phyloP scores from a whole-genome alignment of 2,888 invertebrate genomes.

The Unio pictorum region DNA sequence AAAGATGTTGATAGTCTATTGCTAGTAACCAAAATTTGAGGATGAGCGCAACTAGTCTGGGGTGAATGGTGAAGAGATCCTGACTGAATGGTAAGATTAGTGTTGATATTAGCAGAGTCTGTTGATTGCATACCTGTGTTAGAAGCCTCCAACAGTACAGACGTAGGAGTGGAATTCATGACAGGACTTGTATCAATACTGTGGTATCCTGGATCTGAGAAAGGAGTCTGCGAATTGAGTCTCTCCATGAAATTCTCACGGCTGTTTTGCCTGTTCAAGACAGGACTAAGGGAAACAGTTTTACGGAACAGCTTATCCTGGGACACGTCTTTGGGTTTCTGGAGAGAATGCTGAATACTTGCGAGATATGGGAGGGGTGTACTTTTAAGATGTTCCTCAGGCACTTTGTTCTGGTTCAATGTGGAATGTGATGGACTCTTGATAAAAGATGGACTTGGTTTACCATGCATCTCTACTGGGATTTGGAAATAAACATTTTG shows the following conservation, averaged over 20 bases:
- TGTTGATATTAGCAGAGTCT: too few relatives aligned
- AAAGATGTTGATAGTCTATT: slow-evolving; percentile 4
- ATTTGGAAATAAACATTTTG: too few relatives aligned
- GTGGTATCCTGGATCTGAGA: slow-evolving; percentile 54
- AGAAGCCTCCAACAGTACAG: slow-evolving; percentile 9
- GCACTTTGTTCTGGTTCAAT: slow-evolving; percentile 13
- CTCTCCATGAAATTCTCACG: slow-evolving; percentile 18
- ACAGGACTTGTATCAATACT: slow-evolving; percentile 48
- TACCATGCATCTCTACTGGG: too few relatives aligned
- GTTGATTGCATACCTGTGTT: slow-evolving; percentile 4
- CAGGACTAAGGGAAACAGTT: too few relatives aligned
- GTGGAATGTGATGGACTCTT: too few relatives aligned
- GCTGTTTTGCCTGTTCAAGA: slow-evolving; percentile 5
- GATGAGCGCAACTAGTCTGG: slow-evolving; percentile 1
- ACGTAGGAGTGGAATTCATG: slow-evolving; percentile 37
- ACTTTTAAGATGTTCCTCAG: slow-evolving; percentile 13
- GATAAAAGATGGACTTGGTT: too few relatives aligned
- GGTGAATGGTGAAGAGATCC: slow-evolving; percentile 1
- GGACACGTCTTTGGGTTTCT: slow-evolving; percentile 22
- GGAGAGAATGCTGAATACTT: slow-evolving; percentile 32
- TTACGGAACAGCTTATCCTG: neutral
- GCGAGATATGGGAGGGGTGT: slow-evolving; percentile 20
- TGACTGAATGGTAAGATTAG: slow-evolving; percentile 9
- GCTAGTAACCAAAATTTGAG: slow-evolving; percentile 7
- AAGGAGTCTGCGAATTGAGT: slow-evolving; percentile 30